A percentile compares a stretch with the other conserved stretches of the same genome.
These are phyloP conservation scores for Acheta domesticus DNA, from an alignment of 2,888 invertebrate genomes.

Conservation along the genomic window DNA sequence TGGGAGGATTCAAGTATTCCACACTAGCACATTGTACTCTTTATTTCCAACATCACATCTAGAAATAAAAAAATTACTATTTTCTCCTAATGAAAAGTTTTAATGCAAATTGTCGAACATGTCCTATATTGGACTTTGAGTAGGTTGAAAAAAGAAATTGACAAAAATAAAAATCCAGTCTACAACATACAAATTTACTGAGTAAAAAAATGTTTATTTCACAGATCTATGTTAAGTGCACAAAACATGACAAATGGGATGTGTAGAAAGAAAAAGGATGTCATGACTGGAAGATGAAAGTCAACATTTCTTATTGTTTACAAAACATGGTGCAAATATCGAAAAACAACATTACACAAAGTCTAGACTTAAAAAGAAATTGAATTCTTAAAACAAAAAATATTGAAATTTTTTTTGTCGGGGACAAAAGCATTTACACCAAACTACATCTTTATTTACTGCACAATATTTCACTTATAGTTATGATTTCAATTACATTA, in stretches of 20 bases:
- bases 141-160: conserved; percentile 18
- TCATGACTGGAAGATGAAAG: conserved; percentile 3
- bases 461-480: conserved; percentile 27
- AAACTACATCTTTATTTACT: conserved; percentile 27
- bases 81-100: background rate
- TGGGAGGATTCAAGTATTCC: background rate
- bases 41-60: background rate
- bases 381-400: background rate
- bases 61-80: conserved; percentile 21
- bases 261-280: conserved; percentile 24
- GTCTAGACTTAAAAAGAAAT: conserved; percentile 11
- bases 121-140: background rate
- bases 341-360: conserved; percentile 24
- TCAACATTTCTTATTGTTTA: conserved; percentile 18
- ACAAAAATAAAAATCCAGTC: conserved; percentile 19
- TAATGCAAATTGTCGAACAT: background rate
- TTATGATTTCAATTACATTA: conserved; percentile 18
- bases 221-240: conserved; percentile 25
- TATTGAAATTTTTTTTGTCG: background rate
- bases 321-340: conserved; percentile 29
- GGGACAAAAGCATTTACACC: conserved; percentile 31
- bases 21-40: background rate
- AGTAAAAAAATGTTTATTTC: conserved; percentile 31
- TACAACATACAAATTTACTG: conserved; percentile 30
- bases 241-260: conserved; percentile 22